These are phyloP conservation scores for Naja naja DNA, from an alignment of 2,113 vertebrate species.

Conservation along the genomic window DNA sequence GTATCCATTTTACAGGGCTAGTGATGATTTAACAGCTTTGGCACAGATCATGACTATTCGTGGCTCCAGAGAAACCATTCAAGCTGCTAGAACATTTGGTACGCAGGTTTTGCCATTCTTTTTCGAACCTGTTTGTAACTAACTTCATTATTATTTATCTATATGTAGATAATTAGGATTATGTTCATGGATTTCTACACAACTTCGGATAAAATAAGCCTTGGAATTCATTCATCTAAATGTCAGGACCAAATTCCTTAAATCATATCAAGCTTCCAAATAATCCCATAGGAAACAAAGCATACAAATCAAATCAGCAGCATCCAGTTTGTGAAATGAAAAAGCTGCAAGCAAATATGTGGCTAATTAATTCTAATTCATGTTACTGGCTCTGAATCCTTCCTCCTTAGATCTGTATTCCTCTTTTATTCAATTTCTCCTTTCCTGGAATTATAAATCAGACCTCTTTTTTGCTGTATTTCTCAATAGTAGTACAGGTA, in stretches of 20 bases:
- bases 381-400: not conserved
- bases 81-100: slow-evolving; percentile 91
- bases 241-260: not conserved
- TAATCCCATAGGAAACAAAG: not conserved
- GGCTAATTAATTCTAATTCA: not conserved
- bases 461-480: not conserved
- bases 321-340: not conserved
- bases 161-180: not conserved
- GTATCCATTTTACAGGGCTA: slow-evolving; percentile 97
- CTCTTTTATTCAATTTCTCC: not conserved
- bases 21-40: slow-evolving; percentile 92
- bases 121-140: not conserved
- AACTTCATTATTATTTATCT: not conserved
- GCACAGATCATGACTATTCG: slow-evolving; percentile 95
- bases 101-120: slow-evolving; percentile 49
- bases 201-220: slow-evolving; percentile 3
- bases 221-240: slow-evolving; percentile 4
- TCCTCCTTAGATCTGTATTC: not conserved
- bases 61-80: slow-evolving; percentile 89
- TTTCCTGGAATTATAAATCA: not conserved
- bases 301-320: not conserved
- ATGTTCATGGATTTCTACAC: not conserved
- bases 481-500: not conserved
- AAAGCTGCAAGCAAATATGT: not conserved
- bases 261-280: not conserved